These are phyloP conservation scores for Tretioscincus oriximinensis DNA, from an alignment of 2,113 vertebrate genomes.

Conservation along the genomic window DNA sequence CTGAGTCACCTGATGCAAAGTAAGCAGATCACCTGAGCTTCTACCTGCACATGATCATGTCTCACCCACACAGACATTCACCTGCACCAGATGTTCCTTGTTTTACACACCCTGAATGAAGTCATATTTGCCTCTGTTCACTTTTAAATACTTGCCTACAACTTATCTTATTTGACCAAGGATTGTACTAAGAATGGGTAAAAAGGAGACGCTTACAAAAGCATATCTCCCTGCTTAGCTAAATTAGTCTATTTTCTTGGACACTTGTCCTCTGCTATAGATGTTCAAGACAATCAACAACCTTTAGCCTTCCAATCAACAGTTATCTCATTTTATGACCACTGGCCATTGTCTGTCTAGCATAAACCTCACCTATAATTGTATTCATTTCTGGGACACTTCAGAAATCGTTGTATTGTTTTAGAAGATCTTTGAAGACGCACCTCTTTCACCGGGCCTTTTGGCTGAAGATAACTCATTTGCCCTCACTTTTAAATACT, in stretches of 20 bases:
- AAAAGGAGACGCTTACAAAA: not conserved
- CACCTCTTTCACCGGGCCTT: too few relatives aligned
- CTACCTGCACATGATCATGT: not conserved
- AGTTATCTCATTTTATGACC: conserved; percentile 18
- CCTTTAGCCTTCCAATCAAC: conserved; percentile 23
- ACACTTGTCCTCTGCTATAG: not conserved
- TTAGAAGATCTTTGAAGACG: too few relatives aligned
- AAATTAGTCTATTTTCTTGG: not conserved
- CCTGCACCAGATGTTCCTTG: not conserved
- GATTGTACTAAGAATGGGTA: not conserved
- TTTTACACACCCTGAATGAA: not conserved
- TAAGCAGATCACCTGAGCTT: not conserved
- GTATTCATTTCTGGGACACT: conserved; percentile 31
- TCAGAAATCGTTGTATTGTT: too few relatives aligned
- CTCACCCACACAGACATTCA: not conserved
- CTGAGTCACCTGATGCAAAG: not conserved
- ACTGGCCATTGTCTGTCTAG: not conserved
- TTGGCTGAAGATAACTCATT: too few relatives aligned
- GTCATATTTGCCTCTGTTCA: not conserved
- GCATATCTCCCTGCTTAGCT: not conserved
- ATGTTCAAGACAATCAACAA: not conserved
- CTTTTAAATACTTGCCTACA: not conserved
- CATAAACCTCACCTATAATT: conserved; percentile 18
- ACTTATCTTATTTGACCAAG: not conserved
- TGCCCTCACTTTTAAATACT: too few relatives aligned